Evolutionary conservation across 2,113 vertebrate species (phyloP).

Genomic region (Gasterosteus nipponicus): DNA sequence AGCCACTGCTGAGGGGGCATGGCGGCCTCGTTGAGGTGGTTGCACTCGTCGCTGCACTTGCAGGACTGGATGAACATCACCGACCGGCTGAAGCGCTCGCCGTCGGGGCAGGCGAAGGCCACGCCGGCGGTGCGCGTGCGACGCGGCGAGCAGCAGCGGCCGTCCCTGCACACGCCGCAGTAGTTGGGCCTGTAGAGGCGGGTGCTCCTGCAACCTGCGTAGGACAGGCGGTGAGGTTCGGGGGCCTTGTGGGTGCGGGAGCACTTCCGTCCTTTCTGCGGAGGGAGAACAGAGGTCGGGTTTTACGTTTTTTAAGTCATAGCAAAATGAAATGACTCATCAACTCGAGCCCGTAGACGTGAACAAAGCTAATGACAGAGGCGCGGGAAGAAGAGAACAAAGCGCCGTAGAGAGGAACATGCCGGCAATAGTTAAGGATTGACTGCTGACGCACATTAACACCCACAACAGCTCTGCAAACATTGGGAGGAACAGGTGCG

Average conservation of each 20-base stretch:
- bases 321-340: slow-evolving; percentile 23
- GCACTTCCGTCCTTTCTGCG: slow-evolving; percentile 86
- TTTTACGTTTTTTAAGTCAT: neutral
- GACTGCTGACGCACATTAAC: slow-evolving; percentile 53
- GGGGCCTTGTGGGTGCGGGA: slow-evolving; percentile 84
- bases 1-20: slow-evolving; percentile 82
- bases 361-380: slow-evolving; percentile 42
- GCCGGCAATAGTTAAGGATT: slow-evolving; percentile 21
- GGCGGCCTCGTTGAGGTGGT: slow-evolving; percentile 79
- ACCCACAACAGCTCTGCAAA: slow-evolving; percentile 61
- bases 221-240: slow-evolving; percentile 80
- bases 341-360: neutral
- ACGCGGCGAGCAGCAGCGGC: slow-evolving; percentile 85
- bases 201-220: slow-evolving; percentile 83
- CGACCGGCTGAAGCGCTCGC: slow-evolving; percentile 77
- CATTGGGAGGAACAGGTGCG: slow-evolving; percentile 58
- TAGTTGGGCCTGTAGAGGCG: slow-evolving; percentile 84
- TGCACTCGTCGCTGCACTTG: slow-evolving; percentile 83
- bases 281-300: neutral
- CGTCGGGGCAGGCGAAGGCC: slow-evolving; percentile 80
- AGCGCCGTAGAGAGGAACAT: slow-evolving; percentile 17
- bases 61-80: slow-evolving; percentile 88
- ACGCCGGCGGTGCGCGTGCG: slow-evolving; percentile 81
- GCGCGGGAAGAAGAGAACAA: slow-evolving; percentile 15
- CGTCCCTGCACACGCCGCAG: slow-evolving; percentile 84